Base-by-base conservation (phyloP, 2,888 invertebrate species). In the Scelioninae gen. 1 region DNA sequence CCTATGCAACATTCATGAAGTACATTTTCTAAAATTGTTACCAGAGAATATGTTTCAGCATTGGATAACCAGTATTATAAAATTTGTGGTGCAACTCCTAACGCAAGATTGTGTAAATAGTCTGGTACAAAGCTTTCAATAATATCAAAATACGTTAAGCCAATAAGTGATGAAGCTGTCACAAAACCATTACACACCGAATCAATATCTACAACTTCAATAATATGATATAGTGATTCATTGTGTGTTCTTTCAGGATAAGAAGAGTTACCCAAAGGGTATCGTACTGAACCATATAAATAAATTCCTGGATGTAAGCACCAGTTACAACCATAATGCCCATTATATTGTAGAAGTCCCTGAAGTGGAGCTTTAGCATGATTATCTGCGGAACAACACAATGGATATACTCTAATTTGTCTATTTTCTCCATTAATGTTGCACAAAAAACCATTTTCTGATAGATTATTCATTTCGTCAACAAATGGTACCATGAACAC, bases 281-380 rank as follows among this genome's bases (percentile, higher is more conserved):
- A 29, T 58, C 62, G 29, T 15, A 45, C 15, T 32, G 45, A 62
- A 9, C 47, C 47, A 11, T 29, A 29, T 32, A 55, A 9, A 47
- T 62, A 47, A 15, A 15, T 10, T 62, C 47, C 62, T 10, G 45
- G 32, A 32, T 45, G 45, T 15, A 62, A 32, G 11, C 62, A 62
- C 62, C 62, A 62, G 11, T 38, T 62, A 16, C 62, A 62, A 32
- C 62, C 62, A 32, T 62, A 47, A 32, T 47, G 9, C 5, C 32
- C 62, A 47, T 62, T 62, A 11, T 32, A 62, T 47, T 62, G 62
- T 31, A 32, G 13, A 16, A 43, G 10, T 43, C 43, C 43, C n/a
- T 43, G 43, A 10, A 43, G n/a, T 43, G 43, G 43, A 10, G 43
- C 62, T 62, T 15, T 45, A 9, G 56, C 56, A 5, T 38, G n/a